Base-by-base conservation (phyloP, 1,140 invertebrate genomes). In the Campodea augens region DNA sequence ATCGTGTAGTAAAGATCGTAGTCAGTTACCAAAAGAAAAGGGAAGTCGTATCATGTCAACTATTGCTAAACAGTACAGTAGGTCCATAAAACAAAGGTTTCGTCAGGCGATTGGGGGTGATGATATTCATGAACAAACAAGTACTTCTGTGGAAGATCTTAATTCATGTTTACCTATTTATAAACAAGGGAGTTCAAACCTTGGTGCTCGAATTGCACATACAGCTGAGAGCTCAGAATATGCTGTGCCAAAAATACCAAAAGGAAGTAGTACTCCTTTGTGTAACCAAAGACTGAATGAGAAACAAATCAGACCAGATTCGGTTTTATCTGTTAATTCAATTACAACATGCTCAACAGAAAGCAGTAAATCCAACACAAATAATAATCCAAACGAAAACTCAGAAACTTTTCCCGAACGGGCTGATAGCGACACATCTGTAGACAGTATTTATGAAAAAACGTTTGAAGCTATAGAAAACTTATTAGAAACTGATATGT, bases 191-290 rank as follows among this genome's bases (percentile, higher is more conserved):
- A 86, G 82, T 52, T 78, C 81, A 38, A 72, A 73, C 46, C 70
- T 88, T 46, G 85, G 85, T 1, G 82, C 83, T 23, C 73, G 84
- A 44, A 85, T 90, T 56, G 84, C 84, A 5, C 75, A 85, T 54
- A 55, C 54, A 13, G 52, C 49, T 32, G 59, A 60, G 42, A 54
- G 55, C 12, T 79, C 81, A 0, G 84, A 89, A 53, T 88, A 88
- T 55, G 81, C 78, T 0, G 80, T 88, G 61, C 82, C 83, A 5
- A 71, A 69, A 29, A 70, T 72, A 0, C 60, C 82, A 0, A 70
- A 51, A 5, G 44, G 74, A 41, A 64, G 63, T 22, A 65, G 69
- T 7, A 55, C 54, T 37, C 7, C 51, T 66, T 15, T 47, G 47
- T 46, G 44, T 19, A 38, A 45, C 21, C 41, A 41, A 19, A 44